phyloP scores from a whole-genome alignment of 2,113 vertebrate genomes.

The Fulmarus glacialis region DNA sequence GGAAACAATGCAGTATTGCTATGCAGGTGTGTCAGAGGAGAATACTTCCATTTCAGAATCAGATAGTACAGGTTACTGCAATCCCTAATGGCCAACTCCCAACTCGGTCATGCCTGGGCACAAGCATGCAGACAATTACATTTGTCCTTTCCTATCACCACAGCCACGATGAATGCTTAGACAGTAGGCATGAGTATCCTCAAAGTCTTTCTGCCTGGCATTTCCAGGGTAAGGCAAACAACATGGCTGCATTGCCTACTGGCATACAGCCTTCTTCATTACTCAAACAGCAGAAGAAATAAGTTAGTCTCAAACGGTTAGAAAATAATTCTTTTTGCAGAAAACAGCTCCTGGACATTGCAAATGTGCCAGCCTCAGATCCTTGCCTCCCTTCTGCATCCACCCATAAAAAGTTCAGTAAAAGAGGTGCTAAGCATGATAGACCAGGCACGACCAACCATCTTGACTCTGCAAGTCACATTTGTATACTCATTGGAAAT shows the following conservation, averaged over 20 bases:
- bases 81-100: too few species aligned
- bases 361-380: neutral
- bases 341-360: neutral
- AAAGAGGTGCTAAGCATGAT: neutral
- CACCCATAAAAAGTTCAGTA: neutral
- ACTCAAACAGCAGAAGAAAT: neutral
- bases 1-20: neutral
- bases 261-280: neutral
- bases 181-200: neutral
- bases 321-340: neutral
- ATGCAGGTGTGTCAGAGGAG: neutral
- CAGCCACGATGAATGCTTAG: neutral
- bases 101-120: neutral
- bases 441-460: neutral
- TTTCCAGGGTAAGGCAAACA: slow-evolving; percentile 6
- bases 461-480: neutral
- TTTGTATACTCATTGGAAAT: neutral
- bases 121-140: neutral
- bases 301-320: neutral
- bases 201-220: slow-evolving; percentile 3
- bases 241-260: neutral
- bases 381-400: neutral
- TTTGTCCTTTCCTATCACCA: neutral
- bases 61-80: neutral
- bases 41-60: neutral